These are phyloP conservation scores for Zygaena filipendulae DNA, from an alignment of 2,888 invertebrate genomes.

Conservation along the genomic window DNA sequence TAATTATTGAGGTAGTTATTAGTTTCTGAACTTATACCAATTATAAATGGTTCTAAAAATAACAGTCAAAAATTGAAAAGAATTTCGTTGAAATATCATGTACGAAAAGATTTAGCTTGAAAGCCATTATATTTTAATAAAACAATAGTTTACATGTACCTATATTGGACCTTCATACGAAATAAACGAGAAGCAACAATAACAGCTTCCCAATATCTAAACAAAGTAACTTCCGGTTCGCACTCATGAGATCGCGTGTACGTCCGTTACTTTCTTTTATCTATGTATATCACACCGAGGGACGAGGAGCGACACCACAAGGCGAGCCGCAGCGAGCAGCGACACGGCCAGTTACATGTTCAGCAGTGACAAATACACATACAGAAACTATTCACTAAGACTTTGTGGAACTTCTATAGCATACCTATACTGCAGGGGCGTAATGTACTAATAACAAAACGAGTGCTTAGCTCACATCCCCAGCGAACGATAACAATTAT, in stretches of 20 bases:
- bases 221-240: conserved; percentile 18
- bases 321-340: too few species aligned
- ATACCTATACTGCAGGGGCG: conserved; percentile 26
- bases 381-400: conserved; percentile 29
- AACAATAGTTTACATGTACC: conserved; percentile 32
- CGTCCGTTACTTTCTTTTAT: conserved; percentile 15
- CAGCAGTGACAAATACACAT: conserved; percentile 27
- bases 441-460: conserved; percentile 33
- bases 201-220: conserved; percentile 37
- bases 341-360: too few species aligned
- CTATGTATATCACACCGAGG: neutral
- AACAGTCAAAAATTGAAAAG: conserved; percentile 50
- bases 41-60: conserved; percentile 61
- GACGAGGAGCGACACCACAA: neutral
- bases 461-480: conserved; percentile 29
- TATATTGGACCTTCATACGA: conserved; percentile 34
- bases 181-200: conserved; percentile 42
- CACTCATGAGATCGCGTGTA: conserved; percentile 19
- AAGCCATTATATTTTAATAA: conserved; percentile 29
- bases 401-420: conserved; percentile 37
- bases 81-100: conserved; percentile 34
- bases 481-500: conserved; percentile 36
- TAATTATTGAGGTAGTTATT: conserved; percentile 68
- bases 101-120: conserved; percentile 31
- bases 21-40: conserved; percentile 68